phyloP scores from a whole-genome alignment of 2,113 vertebrate genomes.

The Phaethornis superciliosus region DNA sequence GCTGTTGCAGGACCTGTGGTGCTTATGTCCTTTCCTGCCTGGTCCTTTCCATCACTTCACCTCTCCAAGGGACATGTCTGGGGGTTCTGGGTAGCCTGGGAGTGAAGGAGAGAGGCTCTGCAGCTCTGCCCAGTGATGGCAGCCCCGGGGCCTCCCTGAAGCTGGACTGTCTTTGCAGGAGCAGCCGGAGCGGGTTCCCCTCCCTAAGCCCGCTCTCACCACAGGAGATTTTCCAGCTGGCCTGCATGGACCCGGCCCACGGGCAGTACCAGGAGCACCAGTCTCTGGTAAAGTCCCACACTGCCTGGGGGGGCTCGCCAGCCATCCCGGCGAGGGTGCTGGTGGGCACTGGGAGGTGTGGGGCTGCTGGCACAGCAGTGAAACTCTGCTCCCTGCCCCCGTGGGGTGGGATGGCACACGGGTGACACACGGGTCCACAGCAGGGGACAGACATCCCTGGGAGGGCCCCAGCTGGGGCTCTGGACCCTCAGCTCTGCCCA shows the following conservation, averaged over 20 bases:
- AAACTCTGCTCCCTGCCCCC: background rate
- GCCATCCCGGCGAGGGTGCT: background rate
- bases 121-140: background rate
- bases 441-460: background rate
- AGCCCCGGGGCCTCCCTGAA: conserved; percentile 1
- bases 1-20: background rate
- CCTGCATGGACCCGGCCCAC: conserved; percentile 78
- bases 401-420: background rate
- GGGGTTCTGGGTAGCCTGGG: background rate
- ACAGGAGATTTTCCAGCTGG: conserved; percentile 92
- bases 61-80: background rate
- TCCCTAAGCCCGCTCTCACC: conserved; percentile 92
- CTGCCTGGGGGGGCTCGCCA: background rate
- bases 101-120: accelerated
- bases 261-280: conserved; percentile 86
- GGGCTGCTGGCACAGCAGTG: background rate
- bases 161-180: conserved; percentile 76
- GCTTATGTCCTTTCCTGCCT: background rate
- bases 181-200: conserved; percentile 85
- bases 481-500: accelerated
- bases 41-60: background rate
- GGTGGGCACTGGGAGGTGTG: background rate
- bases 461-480: background rate
- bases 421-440: accelerated
- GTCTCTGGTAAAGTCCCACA: conserved; percentile 85